Conservation (phyloP, 1,140 invertebrate genomes). For the Elymnias hypermnestra region DNA sequence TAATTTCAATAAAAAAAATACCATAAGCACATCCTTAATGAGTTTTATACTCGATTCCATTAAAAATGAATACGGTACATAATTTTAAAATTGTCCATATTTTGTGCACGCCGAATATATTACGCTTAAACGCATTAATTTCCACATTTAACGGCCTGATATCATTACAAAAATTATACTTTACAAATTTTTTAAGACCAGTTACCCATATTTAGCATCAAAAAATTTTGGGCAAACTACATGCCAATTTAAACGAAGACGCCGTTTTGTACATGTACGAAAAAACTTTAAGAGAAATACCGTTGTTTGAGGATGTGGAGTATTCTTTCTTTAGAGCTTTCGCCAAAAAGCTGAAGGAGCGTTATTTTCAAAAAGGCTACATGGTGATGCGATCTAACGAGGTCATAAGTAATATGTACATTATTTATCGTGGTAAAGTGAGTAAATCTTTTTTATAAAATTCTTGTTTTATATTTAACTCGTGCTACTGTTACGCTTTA, state of each 20-base stretch:
- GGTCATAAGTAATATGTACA: slow-evolving; percentile 60
- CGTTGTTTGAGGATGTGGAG: slow-evolving; percentile 68
- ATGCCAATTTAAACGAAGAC: slow-evolving; percentile 71
- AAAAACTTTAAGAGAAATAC: slow-evolving; percentile 65
- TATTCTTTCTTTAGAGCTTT: slow-evolving; percentile 71
- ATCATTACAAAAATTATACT: slow-evolving; percentile 17
- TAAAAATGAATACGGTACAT: no score
- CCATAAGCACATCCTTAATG: no score
- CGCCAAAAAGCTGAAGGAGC: slow-evolving; percentile 62
- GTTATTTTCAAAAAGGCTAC: slow-evolving; percentile 69
- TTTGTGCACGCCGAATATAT: no score
- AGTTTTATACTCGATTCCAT: no score
- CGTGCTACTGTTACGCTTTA: not conserved
- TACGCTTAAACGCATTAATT: slow-evolving; percentile 3
- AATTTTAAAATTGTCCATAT: no score
- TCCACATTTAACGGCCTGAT: slow-evolving; percentile 6
- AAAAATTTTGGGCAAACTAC: slow-evolving; percentile 63
- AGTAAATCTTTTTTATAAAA: slow-evolving; percentile 12
- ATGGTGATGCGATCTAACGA: slow-evolving; percentile 63
- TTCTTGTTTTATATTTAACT: slow-evolving; percentile 7
- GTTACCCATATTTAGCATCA: slow-evolving; percentile 49
- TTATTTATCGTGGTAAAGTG: slow-evolving; percentile 67
- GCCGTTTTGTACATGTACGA: slow-evolving; percentile 70
- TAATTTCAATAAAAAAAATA: no score
- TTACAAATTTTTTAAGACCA: slow-evolving; percentile 17